Conservation (phyloP, 2,113 vertebrate species). For the Megaceryle torquata region DNA sequence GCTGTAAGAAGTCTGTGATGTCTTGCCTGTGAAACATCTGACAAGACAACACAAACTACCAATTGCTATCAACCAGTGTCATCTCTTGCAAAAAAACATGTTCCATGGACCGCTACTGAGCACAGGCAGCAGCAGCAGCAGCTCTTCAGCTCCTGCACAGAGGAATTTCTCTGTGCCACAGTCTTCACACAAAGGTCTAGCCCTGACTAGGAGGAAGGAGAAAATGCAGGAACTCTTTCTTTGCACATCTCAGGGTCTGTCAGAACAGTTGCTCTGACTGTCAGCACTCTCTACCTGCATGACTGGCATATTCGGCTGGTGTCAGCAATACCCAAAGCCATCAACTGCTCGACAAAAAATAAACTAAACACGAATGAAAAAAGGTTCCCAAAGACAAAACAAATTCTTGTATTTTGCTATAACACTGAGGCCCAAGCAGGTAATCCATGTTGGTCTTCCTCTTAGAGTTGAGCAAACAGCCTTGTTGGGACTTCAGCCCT, state of each 20-base stretch:
- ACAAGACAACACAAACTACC: neutral
- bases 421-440: neutral
- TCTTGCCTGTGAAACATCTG: neutral
- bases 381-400: neutral
- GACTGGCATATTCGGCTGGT: neutral
- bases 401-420: neutral
- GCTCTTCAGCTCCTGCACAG: neutral
- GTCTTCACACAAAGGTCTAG: neutral
- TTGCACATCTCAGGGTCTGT: constrained; percentile 10
- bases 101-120: neutral
- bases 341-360: neutral
- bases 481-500: neutral
- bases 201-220: neutral
- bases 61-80: neutral
- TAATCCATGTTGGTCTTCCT: neutral
- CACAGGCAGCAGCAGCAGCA: neutral
- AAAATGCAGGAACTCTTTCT: constrained; percentile 12
- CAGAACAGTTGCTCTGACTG: constrained; percentile 15
- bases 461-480: neutral
- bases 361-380: neutral
- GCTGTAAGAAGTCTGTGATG: neutral
- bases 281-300: neutral
- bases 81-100: neutral
- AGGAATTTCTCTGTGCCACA: neutral
- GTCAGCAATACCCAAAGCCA: neutral